Evolutionary conservation across 2,797 vertebrate genomes (phyloP).

Genomic region (Gymnocypris eckloni): DNA sequence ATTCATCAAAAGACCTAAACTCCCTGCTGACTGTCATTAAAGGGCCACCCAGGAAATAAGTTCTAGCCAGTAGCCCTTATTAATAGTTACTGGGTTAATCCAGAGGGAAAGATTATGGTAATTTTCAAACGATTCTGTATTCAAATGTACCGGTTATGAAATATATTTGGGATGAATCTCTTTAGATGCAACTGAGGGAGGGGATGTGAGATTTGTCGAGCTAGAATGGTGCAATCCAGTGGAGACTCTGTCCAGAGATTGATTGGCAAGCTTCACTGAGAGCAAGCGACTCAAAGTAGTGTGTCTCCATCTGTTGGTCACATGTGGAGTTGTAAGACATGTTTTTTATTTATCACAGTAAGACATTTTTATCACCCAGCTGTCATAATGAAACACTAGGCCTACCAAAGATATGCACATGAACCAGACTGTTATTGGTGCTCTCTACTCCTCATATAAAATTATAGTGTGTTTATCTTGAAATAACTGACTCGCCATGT

Average conservation of each 20-base stretch:
- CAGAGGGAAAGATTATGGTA: conserved; percentile 27
- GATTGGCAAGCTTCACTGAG: neutral
- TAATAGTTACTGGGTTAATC: conserved; percentile 13
- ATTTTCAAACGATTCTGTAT: conserved; percentile 32
- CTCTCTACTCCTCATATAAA: neutral
- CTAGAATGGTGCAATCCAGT: neutral
- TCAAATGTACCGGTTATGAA: conserved; percentile 18
- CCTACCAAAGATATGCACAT: neutral
- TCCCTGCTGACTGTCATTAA: conserved; percentile 23
- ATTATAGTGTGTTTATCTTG: conserved; percentile 38
- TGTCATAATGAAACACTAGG: neutral
- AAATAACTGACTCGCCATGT: neutral
- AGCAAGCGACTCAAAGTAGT: conserved; percentile 54
- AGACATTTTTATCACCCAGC: neutral
- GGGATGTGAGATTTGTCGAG: neutral
- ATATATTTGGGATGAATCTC: conserved; percentile 17
- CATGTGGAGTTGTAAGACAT: conserved; percentile 50
- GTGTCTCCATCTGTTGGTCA: conserved; percentile 78
- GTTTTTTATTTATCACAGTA: neutral
- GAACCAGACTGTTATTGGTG: neutral
- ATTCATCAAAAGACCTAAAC: neutral
- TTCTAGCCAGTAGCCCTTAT: conserved; percentile 22
- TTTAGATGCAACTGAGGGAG: neutral
- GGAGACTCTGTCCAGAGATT: conserved; percentile 7
- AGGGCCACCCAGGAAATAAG: conserved; percentile 25